Conservation (phyloP, 2,113 vertebrate genomes). For the Brevimyrus niger region DNA sequence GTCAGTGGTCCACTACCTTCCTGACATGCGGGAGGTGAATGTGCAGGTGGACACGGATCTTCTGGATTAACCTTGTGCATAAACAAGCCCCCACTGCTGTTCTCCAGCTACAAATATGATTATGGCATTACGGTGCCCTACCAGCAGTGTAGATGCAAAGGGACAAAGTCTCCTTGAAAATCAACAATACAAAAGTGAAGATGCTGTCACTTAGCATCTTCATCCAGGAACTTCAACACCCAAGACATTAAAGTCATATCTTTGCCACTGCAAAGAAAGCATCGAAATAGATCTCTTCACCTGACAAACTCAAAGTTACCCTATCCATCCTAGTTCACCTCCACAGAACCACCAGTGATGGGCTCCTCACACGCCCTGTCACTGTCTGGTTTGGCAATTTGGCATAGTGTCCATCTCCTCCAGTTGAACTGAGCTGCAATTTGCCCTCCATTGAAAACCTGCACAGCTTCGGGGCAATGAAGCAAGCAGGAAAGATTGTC, state of each 20-base stretch:
- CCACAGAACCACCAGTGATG: background rate
- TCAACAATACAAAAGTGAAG: background rate
- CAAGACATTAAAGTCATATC: background rate
- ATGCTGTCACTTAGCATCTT: background rate
- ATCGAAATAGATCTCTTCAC: background rate
- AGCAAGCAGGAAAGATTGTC: background rate
- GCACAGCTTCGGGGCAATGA: background rate
- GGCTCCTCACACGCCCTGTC: background rate
- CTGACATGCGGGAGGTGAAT: background rate
- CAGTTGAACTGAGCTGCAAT: background rate
- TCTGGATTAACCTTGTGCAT: background rate
- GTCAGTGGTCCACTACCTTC: background rate
- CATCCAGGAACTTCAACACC: background rate
- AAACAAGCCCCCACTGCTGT: background rate
- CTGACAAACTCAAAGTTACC: background rate
- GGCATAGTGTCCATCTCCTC: background rate
- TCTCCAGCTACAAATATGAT: background rate
- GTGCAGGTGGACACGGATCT: background rate
- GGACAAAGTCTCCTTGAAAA: background rate
- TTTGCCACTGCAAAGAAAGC: background rate
- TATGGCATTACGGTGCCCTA: background rate
- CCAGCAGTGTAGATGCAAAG: background rate
- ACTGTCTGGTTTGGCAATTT: background rate
- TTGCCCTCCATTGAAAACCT: slow-evolving; percentile 3
- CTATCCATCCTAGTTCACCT: background rate